Evolutionary conservation across 2,113 vertebrate species (phyloP).

Genomic region (Callithrix jacchus): DNA sequence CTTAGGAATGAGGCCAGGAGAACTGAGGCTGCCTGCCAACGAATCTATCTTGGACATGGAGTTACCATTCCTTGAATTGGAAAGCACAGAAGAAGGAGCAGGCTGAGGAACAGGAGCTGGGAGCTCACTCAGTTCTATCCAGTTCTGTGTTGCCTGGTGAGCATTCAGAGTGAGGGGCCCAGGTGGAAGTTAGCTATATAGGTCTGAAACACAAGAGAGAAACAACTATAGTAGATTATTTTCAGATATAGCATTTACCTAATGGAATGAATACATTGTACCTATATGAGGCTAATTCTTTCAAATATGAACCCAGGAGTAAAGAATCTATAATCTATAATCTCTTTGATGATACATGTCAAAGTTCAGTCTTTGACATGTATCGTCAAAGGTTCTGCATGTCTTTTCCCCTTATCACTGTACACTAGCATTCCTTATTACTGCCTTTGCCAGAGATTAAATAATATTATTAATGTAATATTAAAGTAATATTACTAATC

Average conservation of each 20-base stretch:
- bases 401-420: background rate
- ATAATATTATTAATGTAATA: background rate
- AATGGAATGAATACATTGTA: background rate
- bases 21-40: background rate
- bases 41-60: background rate
- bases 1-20: background rate
- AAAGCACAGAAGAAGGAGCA: background rate
- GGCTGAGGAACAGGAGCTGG: background rate
- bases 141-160: background rate
- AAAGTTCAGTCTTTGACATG: background rate
- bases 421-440: background rate
- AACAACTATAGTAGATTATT: background rate
- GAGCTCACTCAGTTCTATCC: background rate
- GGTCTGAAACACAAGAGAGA: background rate
- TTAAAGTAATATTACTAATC: constrained; percentile 17
- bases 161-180: background rate
- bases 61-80: background rate
- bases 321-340: background rate
- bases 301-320: background rate
- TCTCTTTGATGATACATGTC: too few species aligned
- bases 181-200: background rate
- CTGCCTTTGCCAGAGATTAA: background rate
- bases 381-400: background rate
- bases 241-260: background rate
- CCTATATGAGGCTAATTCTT: background rate